Conservation (phyloP, 1,140 invertebrate species). For the Calliphora vicina region DNA sequence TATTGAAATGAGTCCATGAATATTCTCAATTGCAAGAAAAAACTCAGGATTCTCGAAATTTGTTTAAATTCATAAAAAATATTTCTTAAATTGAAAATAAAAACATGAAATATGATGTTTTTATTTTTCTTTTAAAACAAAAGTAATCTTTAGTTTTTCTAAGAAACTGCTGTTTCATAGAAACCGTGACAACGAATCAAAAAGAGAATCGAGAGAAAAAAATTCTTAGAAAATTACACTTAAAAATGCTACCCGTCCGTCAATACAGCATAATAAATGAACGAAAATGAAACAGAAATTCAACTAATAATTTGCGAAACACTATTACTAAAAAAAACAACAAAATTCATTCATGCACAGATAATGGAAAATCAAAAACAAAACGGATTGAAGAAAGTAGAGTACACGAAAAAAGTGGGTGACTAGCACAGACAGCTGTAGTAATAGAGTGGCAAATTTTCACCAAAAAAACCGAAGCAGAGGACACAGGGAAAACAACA, state of each 20-base stretch:
- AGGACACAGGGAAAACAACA: neutral
- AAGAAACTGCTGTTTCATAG: no score
- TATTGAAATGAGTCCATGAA: no score
- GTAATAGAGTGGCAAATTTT: neutral
- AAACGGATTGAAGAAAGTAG: neutral
- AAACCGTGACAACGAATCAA: neutral
- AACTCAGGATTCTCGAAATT: no score
- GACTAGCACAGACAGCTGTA: constrained; percentile 22
- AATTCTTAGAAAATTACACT: no score
- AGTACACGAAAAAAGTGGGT: constrained; percentile 6
- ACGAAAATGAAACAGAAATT: neutral
- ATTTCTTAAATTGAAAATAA: no score
- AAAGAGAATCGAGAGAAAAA: neutral
- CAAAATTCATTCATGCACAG: constrained; percentile 23
- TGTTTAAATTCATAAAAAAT: no score
- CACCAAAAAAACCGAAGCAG: neutral
- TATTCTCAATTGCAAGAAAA: no score
- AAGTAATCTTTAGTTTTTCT: no score
- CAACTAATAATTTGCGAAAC: neutral
- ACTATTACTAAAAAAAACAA: neutral
- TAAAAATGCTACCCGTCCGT: neutral
- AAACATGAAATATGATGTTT: no score
- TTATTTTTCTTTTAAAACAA: no score
- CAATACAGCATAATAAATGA: neutral
- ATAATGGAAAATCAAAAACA: neutral